These are phyloP conservation scores for Drosophila tanythrix DNA, from an alignment of 2,888 invertebrate genomes.

Conservation along the genomic window DNA sequence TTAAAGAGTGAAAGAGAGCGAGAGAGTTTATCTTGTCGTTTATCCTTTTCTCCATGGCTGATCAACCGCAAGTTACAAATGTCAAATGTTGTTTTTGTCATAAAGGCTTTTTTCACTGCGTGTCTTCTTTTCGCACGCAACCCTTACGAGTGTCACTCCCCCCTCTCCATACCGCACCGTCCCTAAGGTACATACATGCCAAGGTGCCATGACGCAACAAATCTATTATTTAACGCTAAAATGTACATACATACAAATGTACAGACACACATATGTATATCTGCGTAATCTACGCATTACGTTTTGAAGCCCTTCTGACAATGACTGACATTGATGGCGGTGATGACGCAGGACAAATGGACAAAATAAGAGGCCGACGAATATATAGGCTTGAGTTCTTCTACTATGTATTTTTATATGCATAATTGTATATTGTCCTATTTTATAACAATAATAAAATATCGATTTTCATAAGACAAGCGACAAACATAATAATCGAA, in stretches of 20 bases:
- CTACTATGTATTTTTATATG: background rate
- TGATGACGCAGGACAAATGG: slow-evolving; percentile 47
- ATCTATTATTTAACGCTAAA: slow-evolving; percentile 61
- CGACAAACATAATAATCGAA: background rate
- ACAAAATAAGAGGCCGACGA: background rate
- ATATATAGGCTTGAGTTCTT: background rate
- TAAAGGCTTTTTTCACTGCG: slow-evolving; percentile 48
- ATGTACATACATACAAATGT: background rate
- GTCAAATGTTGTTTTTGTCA: slow-evolving; percentile 75
- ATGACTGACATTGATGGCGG: slow-evolving; percentile 75
- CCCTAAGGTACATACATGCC: background rate
- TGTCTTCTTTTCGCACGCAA: slow-evolving; percentile 25
- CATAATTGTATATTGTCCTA: background rate
- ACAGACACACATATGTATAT: background rate
- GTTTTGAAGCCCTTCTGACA: slow-evolving; percentile 62
- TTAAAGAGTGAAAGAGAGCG: background rate
- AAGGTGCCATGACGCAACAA: slow-evolving; percentile 76
- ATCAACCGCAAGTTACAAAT: slow-evolving; percentile 81
- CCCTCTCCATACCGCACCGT: background rate
- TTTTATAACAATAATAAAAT: background rate
- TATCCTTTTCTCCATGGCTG: slow-evolving; percentile 70
- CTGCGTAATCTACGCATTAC: slow-evolving; percentile 59
- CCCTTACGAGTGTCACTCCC: slow-evolving; percentile 35
- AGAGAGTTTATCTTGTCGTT: slow-evolving; percentile 42
- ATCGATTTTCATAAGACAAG: background rate